These are phyloP conservation scores for Anthophora plumipes DNA, from an alignment of 2,888 invertebrate genomes.

Conservation along the genomic window DNA sequence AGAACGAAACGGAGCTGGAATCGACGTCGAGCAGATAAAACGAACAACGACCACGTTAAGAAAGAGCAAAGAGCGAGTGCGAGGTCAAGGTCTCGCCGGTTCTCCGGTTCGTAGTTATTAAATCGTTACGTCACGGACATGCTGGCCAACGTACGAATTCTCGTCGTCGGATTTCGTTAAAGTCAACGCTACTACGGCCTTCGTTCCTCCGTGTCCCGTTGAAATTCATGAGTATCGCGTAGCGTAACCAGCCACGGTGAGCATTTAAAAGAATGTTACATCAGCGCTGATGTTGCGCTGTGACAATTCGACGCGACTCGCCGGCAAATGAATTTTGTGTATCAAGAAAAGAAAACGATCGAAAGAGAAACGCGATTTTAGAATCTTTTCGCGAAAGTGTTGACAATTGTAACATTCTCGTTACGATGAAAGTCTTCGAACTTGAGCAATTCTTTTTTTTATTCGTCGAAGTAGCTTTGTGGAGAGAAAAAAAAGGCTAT, in stretches of 20 bases:
- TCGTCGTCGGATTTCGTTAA: constrained; percentile 22
- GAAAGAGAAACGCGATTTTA: too few relatives aligned
- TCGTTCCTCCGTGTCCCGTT: constrained; percentile 1
- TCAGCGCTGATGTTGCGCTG: constrained; percentile 29
- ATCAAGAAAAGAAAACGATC: not conserved
- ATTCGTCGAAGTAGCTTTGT: too few relatives aligned
- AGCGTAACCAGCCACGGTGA: not conserved
- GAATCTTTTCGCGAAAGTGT: too few relatives aligned
- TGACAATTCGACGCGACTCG: constrained; percentile 15
- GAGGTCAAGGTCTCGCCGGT: constrained; percentile 53
- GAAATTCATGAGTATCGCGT: constrained; percentile 24
- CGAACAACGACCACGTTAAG: constrained; percentile 23
- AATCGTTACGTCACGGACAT: constrained; percentile 38
- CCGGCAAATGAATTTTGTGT: not conserved
- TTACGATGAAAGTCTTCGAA: too few relatives aligned
- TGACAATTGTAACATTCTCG: too few relatives aligned
- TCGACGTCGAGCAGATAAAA: constrained; percentile 15
- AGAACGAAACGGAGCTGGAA: not conserved
- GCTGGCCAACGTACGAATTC: constrained; percentile 11
- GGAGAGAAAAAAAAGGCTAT: too few relatives aligned
- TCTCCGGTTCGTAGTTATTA: constrained; percentile 39
- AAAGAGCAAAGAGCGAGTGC: constrained; percentile 30
- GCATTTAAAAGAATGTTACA: constrained; percentile 25
- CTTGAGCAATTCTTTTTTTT: too few relatives aligned
- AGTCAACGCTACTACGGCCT: not conserved